phyloP scores from a whole-genome alignment of 2,113 vertebrate species.

The Eolophus roseicapilla region DNA sequence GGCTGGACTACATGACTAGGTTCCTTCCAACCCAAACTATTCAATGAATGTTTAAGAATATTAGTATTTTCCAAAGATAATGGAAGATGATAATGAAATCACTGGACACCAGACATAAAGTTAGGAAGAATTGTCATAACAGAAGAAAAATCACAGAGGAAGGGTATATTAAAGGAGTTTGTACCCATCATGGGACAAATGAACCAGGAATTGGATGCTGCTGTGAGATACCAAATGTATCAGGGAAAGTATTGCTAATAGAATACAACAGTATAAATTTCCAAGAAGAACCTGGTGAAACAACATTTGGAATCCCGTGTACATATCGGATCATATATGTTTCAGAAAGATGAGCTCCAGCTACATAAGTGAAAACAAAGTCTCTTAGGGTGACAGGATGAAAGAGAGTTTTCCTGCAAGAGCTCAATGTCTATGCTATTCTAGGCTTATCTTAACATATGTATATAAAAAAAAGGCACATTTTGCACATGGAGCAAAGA shows the following conservation, averaged over 20 bases:
- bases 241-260: not conserved
- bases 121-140: not conserved
- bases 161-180: not conserved
- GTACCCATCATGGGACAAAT: not conserved
- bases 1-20: not conserved
- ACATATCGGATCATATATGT: not conserved
- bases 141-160: not conserved
- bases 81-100: not conserved
- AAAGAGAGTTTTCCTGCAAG: not conserved
- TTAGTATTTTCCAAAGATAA: not conserved
- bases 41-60: not conserved
- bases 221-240: not conserved
- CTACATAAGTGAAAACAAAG: not conserved
- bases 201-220: rapidly evolving
- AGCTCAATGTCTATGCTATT: not conserved
- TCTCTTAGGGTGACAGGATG: not conserved
- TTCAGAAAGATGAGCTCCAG: not conserved
- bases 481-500: not conserved
- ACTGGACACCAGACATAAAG: not conserved
- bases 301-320: not conserved
- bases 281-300: not conserved
- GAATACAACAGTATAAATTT: not conserved
- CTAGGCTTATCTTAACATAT: not conserved
- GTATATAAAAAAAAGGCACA: not conserved
- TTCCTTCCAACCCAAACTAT: not conserved